Evolutionary conservation across 2,113 vertebrate genomes (phyloP).

Genomic region (Brachyhypopomus occidentalis): DNA sequence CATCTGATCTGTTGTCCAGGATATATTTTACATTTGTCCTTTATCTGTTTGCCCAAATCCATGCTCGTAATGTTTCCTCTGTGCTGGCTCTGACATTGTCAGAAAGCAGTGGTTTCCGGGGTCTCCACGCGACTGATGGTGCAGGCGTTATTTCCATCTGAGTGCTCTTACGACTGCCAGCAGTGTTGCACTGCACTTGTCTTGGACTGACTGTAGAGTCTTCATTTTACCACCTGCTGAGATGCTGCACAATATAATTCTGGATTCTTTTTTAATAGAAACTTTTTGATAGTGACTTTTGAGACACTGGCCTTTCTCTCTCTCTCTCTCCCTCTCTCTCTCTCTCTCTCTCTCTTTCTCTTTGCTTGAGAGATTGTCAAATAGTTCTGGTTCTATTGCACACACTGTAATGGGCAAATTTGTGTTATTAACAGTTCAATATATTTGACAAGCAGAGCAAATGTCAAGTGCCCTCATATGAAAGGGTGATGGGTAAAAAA

Average conservation of each 20-base stretch:
- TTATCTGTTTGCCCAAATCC: constrained; percentile 17
- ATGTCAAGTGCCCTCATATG: constrained; percentile 13
- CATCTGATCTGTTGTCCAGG: not conserved
- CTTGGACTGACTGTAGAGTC: constrained; percentile 30
- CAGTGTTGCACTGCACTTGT: constrained; percentile 18
- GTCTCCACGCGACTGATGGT: constrained; percentile 20
- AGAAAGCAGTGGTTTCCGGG: constrained; percentile 26
- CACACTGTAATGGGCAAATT: constrained; percentile 15
- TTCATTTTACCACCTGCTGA: constrained; percentile 16
- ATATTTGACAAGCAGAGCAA: constrained; percentile 24
- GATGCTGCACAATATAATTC: constrained; percentile 18
- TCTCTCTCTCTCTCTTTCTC: constrained; percentile 8
- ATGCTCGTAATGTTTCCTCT: not conserved
- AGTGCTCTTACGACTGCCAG: constrained; percentile 34
- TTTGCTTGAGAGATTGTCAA: constrained; percentile 21
- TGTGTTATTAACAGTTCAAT: constrained; percentile 8
- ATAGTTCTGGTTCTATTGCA: constrained; percentile 8
- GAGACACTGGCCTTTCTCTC: not conserved
- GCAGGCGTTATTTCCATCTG: constrained; percentile 35
- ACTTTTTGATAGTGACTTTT: not conserved
- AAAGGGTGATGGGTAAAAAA: not conserved
- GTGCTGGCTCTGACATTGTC: constrained; percentile 30
- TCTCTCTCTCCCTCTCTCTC: no score
- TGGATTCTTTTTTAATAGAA: not conserved
- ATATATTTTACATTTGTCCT: constrained; percentile 17